Evolutionary conservation across 2,797 vertebrate genomes (phyloP), one percentile per base, ranked within the genome.

Genomic region (Muscicapa comitata): DNA sequence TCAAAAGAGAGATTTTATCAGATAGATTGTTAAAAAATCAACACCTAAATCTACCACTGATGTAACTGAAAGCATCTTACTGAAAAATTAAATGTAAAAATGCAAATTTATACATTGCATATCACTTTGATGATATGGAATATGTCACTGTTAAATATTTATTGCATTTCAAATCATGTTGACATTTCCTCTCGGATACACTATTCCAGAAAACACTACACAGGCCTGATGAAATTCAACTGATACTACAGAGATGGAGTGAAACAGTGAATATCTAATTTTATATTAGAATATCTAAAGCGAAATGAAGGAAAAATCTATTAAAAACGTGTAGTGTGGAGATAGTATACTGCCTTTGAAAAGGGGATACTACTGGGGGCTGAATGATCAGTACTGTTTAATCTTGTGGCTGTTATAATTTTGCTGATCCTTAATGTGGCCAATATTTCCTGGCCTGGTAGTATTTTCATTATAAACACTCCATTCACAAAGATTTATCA

Each of bases 131-230:
- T 73, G 43, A 59, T 86, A 86, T 25, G 57, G 53, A 92, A 85
- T 85, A 61, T 78, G 31, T 78, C 40, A 58, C 63, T 91, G 38
- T 82, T 87, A 95, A 94, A 92, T 94, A 92, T 91, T 93, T 87
- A 92, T 74, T 77, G 42, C 48, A 89, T 88, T 93, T 89, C 38
- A 77, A 79, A 94, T 79, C 53, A 54, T 47, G 53, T 40, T 90
- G 74, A 92, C 55, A 50, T 53, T 92, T 86, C 21, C 33, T 67
- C 53, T 87, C 73, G n/a, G 53, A 90, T 73, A 73, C 7, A 14
- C 29, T 74, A 33, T 63, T 76, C 55, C 45, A 82, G n/a, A 86
- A 86, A 76, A 67, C 18, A 57, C n/a, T 83, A 33, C 2, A 72
- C 6, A 58, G 55, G 5, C 17, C 12, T 92, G 37, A 65, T 33